A percentile compares a stretch with the other conserved stretches of the same genome.
Evolutionary conservation across 2,113 vertebrate genomes (phyloP).

Genomic region (Hippocampus mohnikei): DNA sequence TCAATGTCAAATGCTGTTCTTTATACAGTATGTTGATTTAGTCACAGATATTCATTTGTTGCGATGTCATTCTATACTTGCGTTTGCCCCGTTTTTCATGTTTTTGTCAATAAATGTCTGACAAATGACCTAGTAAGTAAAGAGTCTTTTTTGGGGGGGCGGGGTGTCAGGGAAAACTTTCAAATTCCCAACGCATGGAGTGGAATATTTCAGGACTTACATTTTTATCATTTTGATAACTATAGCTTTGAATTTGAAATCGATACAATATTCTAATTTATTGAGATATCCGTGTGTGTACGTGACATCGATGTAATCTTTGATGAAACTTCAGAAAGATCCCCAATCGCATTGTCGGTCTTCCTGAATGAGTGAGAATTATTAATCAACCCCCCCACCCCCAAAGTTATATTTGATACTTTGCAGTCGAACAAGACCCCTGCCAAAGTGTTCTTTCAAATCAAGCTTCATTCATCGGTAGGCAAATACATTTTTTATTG

Average conservation of each 20-base stretch:
- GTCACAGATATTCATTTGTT: neutral
- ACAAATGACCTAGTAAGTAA: slow-evolving; percentile 37
- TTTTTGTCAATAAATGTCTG: slow-evolving; percentile 48
- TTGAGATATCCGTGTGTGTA: no score
- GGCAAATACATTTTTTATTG: neutral
- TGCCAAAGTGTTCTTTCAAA: neutral
- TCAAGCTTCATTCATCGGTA: neutral
- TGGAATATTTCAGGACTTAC: neutral
- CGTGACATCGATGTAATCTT: no score
- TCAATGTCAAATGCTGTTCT: neutral
- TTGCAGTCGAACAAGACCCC: neutral
- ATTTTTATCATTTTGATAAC: no score
- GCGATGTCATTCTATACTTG: neutral
- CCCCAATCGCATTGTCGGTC: no score
- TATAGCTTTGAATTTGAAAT: no score
- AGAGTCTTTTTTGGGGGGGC: no score
- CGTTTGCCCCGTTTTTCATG: slow-evolving; percentile 6
- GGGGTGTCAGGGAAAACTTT: neutral
- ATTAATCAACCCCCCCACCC: no score
- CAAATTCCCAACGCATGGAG: no score
- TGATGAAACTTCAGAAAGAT: no score
- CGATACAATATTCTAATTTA: no score
- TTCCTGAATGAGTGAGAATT: no score
- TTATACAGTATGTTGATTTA: neutral
- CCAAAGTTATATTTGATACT: no score